Evolutionary conservation across 1,140 invertebrate genomes (phyloP).

Genomic region (Solen grandis): DNA sequence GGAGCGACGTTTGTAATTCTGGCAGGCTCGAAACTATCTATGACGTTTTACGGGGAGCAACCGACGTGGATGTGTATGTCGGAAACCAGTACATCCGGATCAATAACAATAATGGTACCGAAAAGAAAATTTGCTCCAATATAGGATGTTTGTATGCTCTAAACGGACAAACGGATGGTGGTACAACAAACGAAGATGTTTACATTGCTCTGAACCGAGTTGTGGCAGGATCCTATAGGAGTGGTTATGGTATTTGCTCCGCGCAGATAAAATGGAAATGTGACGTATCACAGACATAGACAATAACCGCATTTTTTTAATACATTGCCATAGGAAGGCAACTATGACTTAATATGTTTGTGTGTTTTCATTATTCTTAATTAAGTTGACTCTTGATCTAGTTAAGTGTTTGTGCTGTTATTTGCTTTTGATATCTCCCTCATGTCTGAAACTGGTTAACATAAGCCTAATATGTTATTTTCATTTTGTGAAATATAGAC

Average conservation of each 20-base stretch:
- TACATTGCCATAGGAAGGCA: too few species aligned
- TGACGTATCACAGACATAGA: too few species aligned
- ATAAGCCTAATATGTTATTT: too few species aligned
- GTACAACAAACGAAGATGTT: constrained; percentile 12
- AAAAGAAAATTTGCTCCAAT: constrained; percentile 12
- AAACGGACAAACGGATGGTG: constrained; percentile 24
- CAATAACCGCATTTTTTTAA: too few species aligned
- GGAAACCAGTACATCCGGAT: constrained; percentile 17
- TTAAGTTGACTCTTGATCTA: too few species aligned
- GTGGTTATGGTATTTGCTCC: constrained; percentile 18
- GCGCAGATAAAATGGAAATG: constrained; percentile 29
- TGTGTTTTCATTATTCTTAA: too few species aligned
- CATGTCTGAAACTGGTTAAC: too few species aligned
- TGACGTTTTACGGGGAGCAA: not conserved
- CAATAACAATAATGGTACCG: constrained; percentile 20
- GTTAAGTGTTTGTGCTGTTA: too few species aligned
- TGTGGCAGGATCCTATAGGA: not conserved
- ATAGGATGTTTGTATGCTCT: constrained; percentile 38
- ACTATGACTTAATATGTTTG: too few species aligned
- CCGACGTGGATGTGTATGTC: not conserved
- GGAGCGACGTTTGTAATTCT: constrained; percentile 12
- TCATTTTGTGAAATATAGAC: too few species aligned
- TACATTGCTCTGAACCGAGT: constrained; percentile 28
- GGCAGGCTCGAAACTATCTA: not conserved
- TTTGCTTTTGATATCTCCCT: too few species aligned